Base-by-base conservation (phyloP, 2,113 vertebrate genomes). In the Silurus asotus region DNA sequence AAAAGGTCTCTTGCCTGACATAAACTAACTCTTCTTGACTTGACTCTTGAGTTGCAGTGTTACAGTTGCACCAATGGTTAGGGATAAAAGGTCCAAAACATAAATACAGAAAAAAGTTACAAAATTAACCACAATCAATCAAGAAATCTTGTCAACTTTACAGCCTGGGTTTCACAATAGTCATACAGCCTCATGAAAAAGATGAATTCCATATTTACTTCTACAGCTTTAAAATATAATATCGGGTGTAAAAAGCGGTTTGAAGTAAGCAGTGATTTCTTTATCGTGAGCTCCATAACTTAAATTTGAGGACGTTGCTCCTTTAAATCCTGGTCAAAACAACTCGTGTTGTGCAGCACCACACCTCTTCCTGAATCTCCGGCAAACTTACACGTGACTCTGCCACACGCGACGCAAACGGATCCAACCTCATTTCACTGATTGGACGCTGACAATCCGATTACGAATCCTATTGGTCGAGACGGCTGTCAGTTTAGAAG, bases 331-430 rank as follows among this genome's bases (percentile, higher is more conserved):
- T 77, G 59, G 83, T 75, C 81, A 92, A 89, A 91, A 92, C 89
- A 91, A 90, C 85, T 80, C 65, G 19, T 53, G 84, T 49, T 69
- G 82, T 82, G 64, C 61, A 49, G 61, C 72, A 67, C 89, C 92
- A 90, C 92, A 89, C 91, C 92, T 91, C 90, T 90, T 88, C 85
- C 89, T 90, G 55, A 84, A 88, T 37, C 90, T 88, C 91, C 89
- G 87, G 87, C 90, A 64, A 84, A 65, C 11, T 74, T 89, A 91
- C 93, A 94, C 93, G 94, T 95, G 93, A 94, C 91, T 67, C 14
- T 25, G 76, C 82, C 88, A 75, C 84, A 87, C 84, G 89, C 65
- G 62, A 88, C 82, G 58, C 80, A 4, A 20, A 13, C 19, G 5
- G 8, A 19, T 74, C 85, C 92, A 92, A 65, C 90, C 91, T 77